Conservation (phyloP, 2,113 vertebrate genomes). For the Anhinga anhinga region DNA sequence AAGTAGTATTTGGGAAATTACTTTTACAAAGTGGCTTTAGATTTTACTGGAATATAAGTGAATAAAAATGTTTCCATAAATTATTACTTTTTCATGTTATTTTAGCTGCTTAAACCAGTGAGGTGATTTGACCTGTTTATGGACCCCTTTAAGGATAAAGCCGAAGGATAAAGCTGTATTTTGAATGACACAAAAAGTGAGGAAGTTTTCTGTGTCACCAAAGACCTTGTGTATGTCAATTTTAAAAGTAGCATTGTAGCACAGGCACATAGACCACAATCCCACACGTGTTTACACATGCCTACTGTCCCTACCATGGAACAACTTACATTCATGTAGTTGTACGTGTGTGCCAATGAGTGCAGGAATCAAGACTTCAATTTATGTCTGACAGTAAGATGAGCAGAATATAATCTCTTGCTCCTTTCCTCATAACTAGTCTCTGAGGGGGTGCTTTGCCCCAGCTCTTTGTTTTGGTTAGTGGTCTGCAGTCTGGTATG, state of each 20-base stretch:
- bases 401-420: not conserved
- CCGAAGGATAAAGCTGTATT: not conserved
- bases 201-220: not conserved
- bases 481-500: not conserved
- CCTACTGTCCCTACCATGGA: not conserved
- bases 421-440: not conserved
- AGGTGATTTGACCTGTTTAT: not conserved
- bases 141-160: not conserved
- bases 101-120: not conserved
- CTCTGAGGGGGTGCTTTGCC: not conserved
- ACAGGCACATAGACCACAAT: too few species aligned
- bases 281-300: accelerated
- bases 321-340: not conserved
- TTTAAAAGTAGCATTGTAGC: not conserved
- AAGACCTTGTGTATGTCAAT: not conserved
- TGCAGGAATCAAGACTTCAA: not conserved
- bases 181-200: not conserved
- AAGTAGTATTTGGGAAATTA: not conserved
- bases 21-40: not conserved
- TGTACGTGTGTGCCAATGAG: not conserved
- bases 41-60: not conserved
- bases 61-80: not conserved
- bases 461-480: not conserved
- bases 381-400: not conserved
- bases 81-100: not conserved